These are phyloP conservation scores for cat (Felis catus) DNA, from an alignment of 2,113 vertebrate genomes.

Conservation along the genomic window F.catus_Fca126_mat1.0 CM031412.1:207474501-207475000, in stretches of 20 bases:
- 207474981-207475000: neutral
- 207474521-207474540: neutral
- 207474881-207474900: neutral
- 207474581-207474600: neutral
- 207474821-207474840: neutral
- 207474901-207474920: neutral
- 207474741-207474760: neutral
- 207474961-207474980: neutral
- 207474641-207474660: neutral
- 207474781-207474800: neutral
- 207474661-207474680: neutral
- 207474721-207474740: neutral
- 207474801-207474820: neutral
- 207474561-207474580: neutral
- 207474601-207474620: neutral
- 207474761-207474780: neutral
- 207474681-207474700: neutral
- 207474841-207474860: neutral
- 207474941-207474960: constrained; percentile 1
- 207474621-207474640: neutral
- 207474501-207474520: neutral
- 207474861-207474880: neutral
- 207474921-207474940: neutral
- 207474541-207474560: neutral
- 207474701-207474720: neutral